Percentiles rank a stretch among this genome's conserved stretches.
phyloP scores from a whole-genome alignment of 2,888 invertebrate species.

The Cremastinae sp. region DNA sequence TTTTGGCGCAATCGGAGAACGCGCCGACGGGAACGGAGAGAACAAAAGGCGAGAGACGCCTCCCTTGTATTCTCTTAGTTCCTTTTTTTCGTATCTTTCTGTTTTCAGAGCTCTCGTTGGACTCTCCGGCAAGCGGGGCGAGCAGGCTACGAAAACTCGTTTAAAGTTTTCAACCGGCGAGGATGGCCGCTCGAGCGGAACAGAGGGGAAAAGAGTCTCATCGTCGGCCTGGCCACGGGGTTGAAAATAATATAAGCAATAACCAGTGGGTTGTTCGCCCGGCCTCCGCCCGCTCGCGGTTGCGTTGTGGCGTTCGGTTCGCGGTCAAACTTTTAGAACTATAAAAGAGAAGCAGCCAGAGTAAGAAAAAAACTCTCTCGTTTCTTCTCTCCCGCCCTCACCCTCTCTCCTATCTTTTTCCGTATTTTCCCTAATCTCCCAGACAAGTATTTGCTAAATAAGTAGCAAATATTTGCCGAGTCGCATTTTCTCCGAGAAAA shows the following conservation, averaged over 20 bases:
- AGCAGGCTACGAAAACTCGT: conserved; percentile 56
- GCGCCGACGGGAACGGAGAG: too few species aligned
- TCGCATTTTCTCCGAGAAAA: too few species aligned
- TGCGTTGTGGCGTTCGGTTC: conserved; percentile 29
- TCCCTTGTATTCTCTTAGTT: neutral
- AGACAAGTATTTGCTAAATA: too few species aligned
- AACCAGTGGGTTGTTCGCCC: conserved; percentile 44
- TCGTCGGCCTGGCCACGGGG: conserved; percentile 38
- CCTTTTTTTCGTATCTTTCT: neutral
- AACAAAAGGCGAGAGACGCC: too few species aligned
- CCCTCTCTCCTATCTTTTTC: conserved; percentile 7
- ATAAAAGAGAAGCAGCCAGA: conserved; percentile 26
- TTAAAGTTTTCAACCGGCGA: conserved; percentile 57
- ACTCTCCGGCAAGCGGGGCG: conserved; percentile 46
- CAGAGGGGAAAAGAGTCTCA: conserved; percentile 42
- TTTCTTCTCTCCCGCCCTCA: neutral
- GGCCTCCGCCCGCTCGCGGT: conserved; percentile 27
- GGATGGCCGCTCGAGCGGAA: conserved; percentile 2
- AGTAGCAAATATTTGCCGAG: too few species aligned
- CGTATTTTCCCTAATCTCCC: neutral
- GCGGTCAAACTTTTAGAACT: conserved; percentile 53
- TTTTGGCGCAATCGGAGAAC: too few species aligned
- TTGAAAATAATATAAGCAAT: conserved; percentile 61
- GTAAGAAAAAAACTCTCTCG: neutral
- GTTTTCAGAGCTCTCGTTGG: conserved; percentile 34